phyloP scores from a whole-genome alignment of 1,140 invertebrate species.

The Leptoteleia sp. region DNA sequence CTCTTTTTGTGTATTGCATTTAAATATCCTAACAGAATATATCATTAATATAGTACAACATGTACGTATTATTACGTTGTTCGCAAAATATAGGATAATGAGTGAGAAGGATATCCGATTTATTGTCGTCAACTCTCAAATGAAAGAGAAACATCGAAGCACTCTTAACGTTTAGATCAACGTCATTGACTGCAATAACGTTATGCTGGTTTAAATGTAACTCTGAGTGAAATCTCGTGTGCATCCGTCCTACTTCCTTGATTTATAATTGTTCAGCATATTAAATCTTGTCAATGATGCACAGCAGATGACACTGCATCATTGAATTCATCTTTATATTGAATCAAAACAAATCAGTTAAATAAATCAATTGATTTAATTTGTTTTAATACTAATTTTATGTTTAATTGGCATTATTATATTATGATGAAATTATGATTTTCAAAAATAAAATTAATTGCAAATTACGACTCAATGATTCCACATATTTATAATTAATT shows the following conservation, averaged over 20 bases:
- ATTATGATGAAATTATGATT: too few relatives aligned
- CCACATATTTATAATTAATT: too few relatives aligned
- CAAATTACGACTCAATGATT: too few relatives aligned
- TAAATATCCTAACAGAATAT: background rate
- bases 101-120: slow-evolving; percentile 31
- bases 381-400: too few relatives aligned
- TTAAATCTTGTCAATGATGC: slow-evolving; percentile 39
- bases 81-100: slow-evolving; percentile 13
- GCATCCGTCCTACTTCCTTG: slow-evolving; percentile 37
- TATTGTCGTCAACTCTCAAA: slow-evolving; percentile 43
- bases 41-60: background rate
- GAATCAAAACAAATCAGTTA: background rate
- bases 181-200: slow-evolving; percentile 58
- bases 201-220: slow-evolving; percentile 56
- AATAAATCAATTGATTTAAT: too few relatives aligned
- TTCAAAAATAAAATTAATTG: too few relatives aligned
- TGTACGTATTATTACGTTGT: slow-evolving; percentile 1
- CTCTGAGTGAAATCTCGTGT: slow-evolving; percentile 62
- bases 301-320: slow-evolving; percentile 21
- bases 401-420: too few relatives aligned
- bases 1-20: background rate
- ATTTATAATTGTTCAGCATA: slow-evolving; percentile 52
- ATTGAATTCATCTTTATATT: slow-evolving; percentile 17
- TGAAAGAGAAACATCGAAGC: slow-evolving; percentile 64
- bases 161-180: slow-evolving; percentile 56